Evolutionary conservation across 2,113 vertebrate genomes (phyloP).

Genomic region (Spheniscus mendiculus): DNA sequence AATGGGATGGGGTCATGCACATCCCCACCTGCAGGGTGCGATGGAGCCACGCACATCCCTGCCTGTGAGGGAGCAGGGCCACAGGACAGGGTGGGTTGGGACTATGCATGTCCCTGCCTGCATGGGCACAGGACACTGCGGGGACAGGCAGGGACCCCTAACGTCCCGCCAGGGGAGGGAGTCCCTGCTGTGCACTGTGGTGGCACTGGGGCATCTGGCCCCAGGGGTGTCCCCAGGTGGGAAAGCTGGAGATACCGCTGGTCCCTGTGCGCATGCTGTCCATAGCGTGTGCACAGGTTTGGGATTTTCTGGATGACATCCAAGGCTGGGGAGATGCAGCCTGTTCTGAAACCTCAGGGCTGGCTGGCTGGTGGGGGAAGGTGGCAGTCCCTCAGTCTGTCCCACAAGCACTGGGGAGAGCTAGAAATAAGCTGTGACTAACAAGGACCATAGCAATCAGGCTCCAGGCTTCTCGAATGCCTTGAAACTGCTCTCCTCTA

Average conservation of each 20-base stretch:
- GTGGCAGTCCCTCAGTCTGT: not conserved
- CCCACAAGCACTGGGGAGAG: not conserved
- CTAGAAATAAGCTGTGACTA: not conserved
- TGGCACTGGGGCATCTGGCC: not conserved
- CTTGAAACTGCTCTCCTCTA: not conserved
- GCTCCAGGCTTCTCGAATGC: not conserved
- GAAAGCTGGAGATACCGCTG: accelerated
- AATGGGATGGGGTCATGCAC: not conserved
- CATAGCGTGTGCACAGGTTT: accelerated
- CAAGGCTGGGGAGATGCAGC: not conserved
- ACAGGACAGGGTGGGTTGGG: not conserved
- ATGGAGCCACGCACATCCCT: not conserved
- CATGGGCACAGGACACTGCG: accelerated
- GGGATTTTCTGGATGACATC: not conserved
- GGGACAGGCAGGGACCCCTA: not conserved
- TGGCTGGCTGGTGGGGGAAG: not conserved
- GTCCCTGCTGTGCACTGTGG: not conserved
- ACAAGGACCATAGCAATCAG: not conserved
- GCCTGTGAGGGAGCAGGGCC: accelerated
- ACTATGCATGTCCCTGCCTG: not conserved
- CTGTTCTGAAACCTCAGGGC: not conserved
- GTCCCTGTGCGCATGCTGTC: not conserved
- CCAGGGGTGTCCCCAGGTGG: not conserved
- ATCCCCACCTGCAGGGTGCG: not conserved
- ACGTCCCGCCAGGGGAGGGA: not conserved